Evolutionary conservation across 2,888 invertebrate genomes (phyloP), one percentile per base, ranked within the genome.

Genomic region (Lepas anatifera): DNA sequence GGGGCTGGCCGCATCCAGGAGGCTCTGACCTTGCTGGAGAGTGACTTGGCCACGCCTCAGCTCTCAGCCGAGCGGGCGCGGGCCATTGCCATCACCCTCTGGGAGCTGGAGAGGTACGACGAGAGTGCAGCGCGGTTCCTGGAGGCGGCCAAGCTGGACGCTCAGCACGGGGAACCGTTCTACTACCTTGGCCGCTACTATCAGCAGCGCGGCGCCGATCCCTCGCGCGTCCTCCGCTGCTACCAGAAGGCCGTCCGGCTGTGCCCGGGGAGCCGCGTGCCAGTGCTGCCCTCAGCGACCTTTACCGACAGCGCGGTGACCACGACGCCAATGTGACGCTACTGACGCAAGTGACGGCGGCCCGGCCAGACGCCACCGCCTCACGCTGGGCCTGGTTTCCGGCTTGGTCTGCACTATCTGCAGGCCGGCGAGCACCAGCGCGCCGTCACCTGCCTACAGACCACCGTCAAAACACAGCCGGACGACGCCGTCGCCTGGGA

Each of bases 191-290:
- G 93, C 1, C 83, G 86, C 76, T 88, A 87, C 78, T 94, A 93
- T 79, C 81, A 25, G 25, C 39, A 27, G 13, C 4, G 83, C 72
- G 78, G 84, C 68, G 84, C 84, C 71, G 79, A 82, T 69, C 89
- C 93, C 77, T 78, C 85, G n/a, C 88, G 91, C 76, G 88, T 93
- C 0, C 85, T 85, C 74, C 88, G 89, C 77, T 95, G 93, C 80
- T 93, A 88, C 79, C 89, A 92, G 80, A 92, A 90, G 79, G 88
- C 92, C 58, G 85, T 89, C 74, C 86, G 86, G 77, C 82, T 95
- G 3, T 88, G 90, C 83, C 85, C 18, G 80, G 81, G 70, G 87
- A 87, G 72, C 83, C 84, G 43, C 84, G 85, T 75, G 88, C 88
- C 72, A 88, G 89, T 16, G 85, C 86, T 75, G 85, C 86, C 74